Percentiles rank a stretch among this genome's conserved stretches.
phyloP scores from a whole-genome alignment of 2,113 vertebrate species.

The Dicaeum eximium region DNA sequence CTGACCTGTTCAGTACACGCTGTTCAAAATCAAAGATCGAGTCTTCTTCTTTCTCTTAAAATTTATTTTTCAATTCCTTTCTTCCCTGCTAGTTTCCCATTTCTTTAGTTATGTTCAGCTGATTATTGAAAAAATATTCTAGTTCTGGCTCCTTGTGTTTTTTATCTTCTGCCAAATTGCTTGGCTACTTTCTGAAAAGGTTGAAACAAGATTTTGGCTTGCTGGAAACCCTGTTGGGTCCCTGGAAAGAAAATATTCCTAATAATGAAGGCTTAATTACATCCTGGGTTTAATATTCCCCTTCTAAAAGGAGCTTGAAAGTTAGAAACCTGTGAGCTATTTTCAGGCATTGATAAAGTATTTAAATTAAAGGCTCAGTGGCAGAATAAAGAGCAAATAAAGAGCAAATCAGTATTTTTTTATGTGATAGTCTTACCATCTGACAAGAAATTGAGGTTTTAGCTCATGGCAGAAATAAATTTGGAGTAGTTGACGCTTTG shows the following conservation, averaged over 20 bases:
- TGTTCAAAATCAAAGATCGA: not conserved
- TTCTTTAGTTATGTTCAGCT: not conserved
- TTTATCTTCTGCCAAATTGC: conserved; percentile 8
- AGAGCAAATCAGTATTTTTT: not conserved
- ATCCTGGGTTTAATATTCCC: not conserved
- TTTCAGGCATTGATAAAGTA: not conserved
- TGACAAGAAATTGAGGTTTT: not conserved
- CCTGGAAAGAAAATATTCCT: conserved; percentile 18
- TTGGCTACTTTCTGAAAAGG: not conserved
- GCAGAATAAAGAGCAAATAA: not conserved
- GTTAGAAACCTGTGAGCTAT: not conserved
- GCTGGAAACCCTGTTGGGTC: not conserved
- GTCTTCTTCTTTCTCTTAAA: not conserved
- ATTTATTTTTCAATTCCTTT: not conserved
- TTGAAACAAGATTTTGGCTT: not conserved
- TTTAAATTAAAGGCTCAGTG: not conserved
- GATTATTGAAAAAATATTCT: not conserved
- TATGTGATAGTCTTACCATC: not conserved
- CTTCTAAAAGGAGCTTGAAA: not conserved
- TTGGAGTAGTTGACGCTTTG: not conserved
- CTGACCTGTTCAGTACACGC: not conserved
- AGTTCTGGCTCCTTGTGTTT: not conserved
- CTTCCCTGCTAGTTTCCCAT: not conserved
- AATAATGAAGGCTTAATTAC: conserved; percentile 31
- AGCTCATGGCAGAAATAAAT: not conserved